These are phyloP conservation scores for Lota lota DNA, from an alignment of 2,113 vertebrate species.

Conservation along the genomic window DNA sequence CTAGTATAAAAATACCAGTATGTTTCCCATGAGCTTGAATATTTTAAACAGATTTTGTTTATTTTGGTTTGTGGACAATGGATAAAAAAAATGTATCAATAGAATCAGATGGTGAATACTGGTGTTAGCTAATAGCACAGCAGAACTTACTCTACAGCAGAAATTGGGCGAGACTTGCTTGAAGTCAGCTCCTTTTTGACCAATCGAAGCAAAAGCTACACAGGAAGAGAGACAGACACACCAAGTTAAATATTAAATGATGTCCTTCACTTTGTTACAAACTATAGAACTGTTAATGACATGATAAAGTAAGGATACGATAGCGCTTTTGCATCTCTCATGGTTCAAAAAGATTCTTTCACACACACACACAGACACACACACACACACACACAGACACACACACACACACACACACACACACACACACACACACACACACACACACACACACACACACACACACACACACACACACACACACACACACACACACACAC, in stretches of 20 bases:
- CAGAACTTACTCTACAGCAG: constrained; percentile 62
- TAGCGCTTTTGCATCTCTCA: too few relatives aligned
- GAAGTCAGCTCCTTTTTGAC: constrained; percentile 66
- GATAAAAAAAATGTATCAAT: neutral
- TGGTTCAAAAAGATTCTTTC: too few relatives aligned
- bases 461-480: neutral
- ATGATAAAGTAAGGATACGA: too few relatives aligned
- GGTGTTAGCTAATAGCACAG: neutral
- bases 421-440: too few relatives aligned
- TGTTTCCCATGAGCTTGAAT: too few relatives aligned
- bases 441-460: too few relatives aligned
- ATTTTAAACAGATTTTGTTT: too few relatives aligned
- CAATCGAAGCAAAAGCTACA: constrained; percentile 66
- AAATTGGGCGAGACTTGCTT: constrained; percentile 48
- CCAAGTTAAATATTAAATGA: neutral
- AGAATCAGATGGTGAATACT: neutral
- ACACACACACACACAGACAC: too few relatives aligned
- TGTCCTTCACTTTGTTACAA: too few relatives aligned
- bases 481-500: constrained; percentile 14
- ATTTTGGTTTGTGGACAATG: neutral
- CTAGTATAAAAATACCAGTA: too few relatives aligned
- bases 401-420: neutral
- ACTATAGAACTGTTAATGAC: too few relatives aligned
- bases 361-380: too few relatives aligned
- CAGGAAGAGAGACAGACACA: neutral